These are phyloP conservation scores for Uloborus plumipes DNA, from an alignment of 2,888 invertebrate genomes.

Conservation along the genomic window DNA sequence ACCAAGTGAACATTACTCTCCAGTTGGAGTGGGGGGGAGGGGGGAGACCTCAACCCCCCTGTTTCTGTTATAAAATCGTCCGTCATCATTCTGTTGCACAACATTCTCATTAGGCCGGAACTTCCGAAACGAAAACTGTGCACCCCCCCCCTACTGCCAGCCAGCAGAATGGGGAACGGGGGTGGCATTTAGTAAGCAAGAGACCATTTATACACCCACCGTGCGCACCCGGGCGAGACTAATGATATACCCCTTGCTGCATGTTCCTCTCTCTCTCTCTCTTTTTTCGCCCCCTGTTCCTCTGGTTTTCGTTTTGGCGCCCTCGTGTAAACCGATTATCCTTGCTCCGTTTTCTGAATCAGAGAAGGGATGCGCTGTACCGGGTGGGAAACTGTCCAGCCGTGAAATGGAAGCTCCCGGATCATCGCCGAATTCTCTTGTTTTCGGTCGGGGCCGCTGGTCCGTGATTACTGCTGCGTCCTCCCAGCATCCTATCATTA, in stretches of 20 bases:
- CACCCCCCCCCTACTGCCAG: background rate
- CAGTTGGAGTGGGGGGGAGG: too few species aligned
- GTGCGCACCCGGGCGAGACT: conserved; percentile 49
- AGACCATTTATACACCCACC: too few species aligned
- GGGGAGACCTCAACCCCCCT: background rate
- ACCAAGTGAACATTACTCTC: too few species aligned
- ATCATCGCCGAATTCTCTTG: too few species aligned
- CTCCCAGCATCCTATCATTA: too few species aligned
- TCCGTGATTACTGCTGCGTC: too few species aligned
- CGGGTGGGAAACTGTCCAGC: conserved; percentile 59
- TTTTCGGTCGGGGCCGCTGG: too few species aligned
- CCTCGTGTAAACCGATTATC: conserved; percentile 57
- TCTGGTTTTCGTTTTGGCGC: too few species aligned
- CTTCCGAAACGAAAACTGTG: conserved; percentile 22
- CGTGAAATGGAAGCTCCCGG: conserved; percentile 52
- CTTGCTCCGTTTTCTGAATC: conserved; percentile 54
- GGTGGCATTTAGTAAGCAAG: background rate
- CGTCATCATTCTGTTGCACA: conserved; percentile 57
- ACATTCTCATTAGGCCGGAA: conserved; percentile 57
- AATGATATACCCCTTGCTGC: conserved; percentile 41
- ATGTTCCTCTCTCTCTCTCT: background rate
- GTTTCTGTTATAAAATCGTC: conserved; percentile 16
- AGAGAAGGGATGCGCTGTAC: conserved; percentile 6
- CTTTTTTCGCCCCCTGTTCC: background rate
- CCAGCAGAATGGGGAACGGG: conserved; percentile 37